Conservation (phyloP, 2,797 vertebrate genomes). For the Sorex maritimensis region DNA sequence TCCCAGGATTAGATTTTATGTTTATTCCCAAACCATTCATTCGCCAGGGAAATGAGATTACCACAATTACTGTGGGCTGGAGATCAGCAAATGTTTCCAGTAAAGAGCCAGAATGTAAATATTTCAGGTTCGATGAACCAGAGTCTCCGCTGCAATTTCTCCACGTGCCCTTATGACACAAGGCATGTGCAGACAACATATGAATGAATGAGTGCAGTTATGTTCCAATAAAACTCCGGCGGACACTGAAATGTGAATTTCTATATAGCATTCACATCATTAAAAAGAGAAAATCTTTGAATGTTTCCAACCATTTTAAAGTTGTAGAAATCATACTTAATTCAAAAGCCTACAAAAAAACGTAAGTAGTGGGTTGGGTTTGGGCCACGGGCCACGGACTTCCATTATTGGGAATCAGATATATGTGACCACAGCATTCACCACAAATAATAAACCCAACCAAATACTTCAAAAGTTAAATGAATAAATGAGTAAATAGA, state of each 20-base stretch:
- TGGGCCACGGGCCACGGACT: not conserved
- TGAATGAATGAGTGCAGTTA: slow-evolving; percentile 41
- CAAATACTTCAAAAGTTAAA: slow-evolving; percentile 52
- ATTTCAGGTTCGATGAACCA: not conserved
- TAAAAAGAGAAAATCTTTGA: slow-evolving; percentile 46
- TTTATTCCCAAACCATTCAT: slow-evolving; percentile 73
- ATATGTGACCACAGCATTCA: not conserved
- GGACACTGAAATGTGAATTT: slow-evolving; percentile 56
- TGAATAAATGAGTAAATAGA: not conserved
- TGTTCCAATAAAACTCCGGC: slow-evolving; percentile 34
- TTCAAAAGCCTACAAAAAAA: slow-evolving; percentile 30
- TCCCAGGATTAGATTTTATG: slow-evolving; percentile 79
- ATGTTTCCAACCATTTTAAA: slow-evolving; percentile 34
- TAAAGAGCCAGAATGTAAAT: slow-evolving; percentile 58
- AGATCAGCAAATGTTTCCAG: slow-evolving; percentile 56
- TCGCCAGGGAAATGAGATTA: slow-evolving; percentile 78
- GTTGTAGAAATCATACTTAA: slow-evolving; percentile 1
- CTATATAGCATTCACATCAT: slow-evolving; percentile 21
- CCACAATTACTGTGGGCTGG: slow-evolving; percentile 65
- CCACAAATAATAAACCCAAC: not conserved
- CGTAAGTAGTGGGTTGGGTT: not conserved
- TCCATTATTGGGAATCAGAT: slow-evolving; percentile 11
- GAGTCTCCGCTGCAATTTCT: not conserved
- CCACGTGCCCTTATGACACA: not conserved
- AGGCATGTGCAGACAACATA: not conserved